These are phyloP conservation scores for Campopleginae sp. DNA, from an alignment of 2,888 invertebrate species.

Conservation along the genomic window DNA sequence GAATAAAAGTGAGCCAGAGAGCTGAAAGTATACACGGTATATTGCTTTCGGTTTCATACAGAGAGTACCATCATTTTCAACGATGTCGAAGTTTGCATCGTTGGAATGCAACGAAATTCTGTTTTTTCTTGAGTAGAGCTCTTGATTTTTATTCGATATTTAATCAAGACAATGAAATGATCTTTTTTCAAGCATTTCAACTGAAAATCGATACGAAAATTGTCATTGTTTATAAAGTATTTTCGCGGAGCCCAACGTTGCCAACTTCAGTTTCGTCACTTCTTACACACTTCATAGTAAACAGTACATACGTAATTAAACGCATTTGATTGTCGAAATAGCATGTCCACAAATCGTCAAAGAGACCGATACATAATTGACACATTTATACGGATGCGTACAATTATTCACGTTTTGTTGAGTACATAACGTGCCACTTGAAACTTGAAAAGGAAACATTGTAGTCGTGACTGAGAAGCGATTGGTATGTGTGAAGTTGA, in stretches of 20 bases:
- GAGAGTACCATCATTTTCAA: background rate
- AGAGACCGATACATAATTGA: slow-evolving; percentile 11
- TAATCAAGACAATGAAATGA: too few relatives aligned
- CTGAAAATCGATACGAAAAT: too few relatives aligned
- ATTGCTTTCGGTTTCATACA: slow-evolving; percentile 64
- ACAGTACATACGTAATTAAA: slow-evolving; percentile 6
- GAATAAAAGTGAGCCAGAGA: background rate
- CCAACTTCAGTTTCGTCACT: too few relatives aligned
- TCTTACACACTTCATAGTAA: slow-evolving; percentile 14
- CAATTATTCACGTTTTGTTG: slow-evolving; percentile 13
- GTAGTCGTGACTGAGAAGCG: background rate
- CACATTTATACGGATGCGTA: background rate
- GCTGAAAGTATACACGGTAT: slow-evolving; percentile 46
- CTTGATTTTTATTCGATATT: too few relatives aligned
- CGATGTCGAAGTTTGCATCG: too few relatives aligned
- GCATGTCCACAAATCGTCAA: slow-evolving; percentile 2
- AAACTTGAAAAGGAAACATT: background rate
- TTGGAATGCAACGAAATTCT: too few relatives aligned
- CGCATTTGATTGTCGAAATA: slow-evolving; percentile 46
- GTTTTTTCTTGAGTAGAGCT: too few relatives aligned
- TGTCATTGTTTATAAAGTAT: too few relatives aligned
- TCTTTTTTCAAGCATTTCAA: too few relatives aligned
- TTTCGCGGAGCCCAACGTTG: too few relatives aligned
- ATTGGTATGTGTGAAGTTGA: background rate
- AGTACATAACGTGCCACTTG: background rate